A percentile compares a stretch with the other conserved stretches of the same genome.
Evolutionary conservation across 2,113 vertebrate species (phyloP).

Genomic region (Brevimyrus niger): DNA sequence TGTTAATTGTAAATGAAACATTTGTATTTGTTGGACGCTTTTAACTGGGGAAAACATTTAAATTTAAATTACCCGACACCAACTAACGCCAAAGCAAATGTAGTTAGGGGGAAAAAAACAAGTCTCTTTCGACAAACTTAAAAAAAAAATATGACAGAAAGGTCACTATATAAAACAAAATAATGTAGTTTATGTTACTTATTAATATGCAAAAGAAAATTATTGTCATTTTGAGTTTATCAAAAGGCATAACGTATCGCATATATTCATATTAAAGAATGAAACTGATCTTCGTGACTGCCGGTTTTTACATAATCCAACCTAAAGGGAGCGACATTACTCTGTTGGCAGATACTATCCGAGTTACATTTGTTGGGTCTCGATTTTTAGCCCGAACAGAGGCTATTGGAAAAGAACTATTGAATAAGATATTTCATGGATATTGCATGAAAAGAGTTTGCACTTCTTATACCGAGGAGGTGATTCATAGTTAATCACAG

Average conservation of each 20-base stretch:
- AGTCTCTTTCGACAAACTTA: not conserved
- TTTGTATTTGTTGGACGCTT: not conserved
- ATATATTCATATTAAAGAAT: not conserved
- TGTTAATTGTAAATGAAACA: not conserved
- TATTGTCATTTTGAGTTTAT: not conserved
- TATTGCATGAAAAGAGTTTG: not conserved
- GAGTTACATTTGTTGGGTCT: not conserved
- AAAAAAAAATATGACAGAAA: not conserved
- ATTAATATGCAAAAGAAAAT: not conserved
- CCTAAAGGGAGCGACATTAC: conserved; percentile 9
- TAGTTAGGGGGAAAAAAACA: not conserved
- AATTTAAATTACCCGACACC: not conserved
- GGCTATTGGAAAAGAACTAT: not conserved
- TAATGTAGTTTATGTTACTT: not conserved
- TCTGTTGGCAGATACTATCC: not conserved
- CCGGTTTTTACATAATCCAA: not conserved
- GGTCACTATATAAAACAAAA: not conserved
- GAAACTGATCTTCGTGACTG: not conserved
- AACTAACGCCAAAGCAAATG: not conserved
- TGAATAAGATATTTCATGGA: not conserved
- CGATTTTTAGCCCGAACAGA: not conserved
- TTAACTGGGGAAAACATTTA: not conserved
- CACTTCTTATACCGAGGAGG: not conserved
- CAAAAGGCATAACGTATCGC: not conserved
- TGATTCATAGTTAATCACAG: not conserved